A percentile compares a stretch with the other conserved stretches of the same genome.
These are phyloP conservation scores for Carduelis carduelis DNA, from an alignment of 2,797 vertebrate genomes.

Conservation along the genomic window DNA sequence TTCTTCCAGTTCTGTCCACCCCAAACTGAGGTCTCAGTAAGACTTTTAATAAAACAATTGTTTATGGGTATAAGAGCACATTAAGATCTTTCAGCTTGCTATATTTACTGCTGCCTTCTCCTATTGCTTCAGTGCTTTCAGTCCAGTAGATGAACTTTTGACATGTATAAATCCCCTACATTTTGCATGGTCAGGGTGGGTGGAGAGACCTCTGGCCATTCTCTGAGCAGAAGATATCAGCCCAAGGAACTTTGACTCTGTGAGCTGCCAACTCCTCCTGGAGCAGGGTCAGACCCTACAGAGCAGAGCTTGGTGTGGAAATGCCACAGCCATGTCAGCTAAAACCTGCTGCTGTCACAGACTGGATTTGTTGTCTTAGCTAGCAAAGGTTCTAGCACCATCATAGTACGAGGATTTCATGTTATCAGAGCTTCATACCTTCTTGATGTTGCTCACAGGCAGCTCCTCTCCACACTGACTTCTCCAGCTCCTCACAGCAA, in stretches of 20 bases:
- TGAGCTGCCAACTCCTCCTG: neutral
- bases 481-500: no score
- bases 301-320: neutral
- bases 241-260: no score
- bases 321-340: neutral
- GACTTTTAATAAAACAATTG: neutral
- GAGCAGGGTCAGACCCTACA: neutral
- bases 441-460: no score
- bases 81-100: neutral
- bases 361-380: no score
- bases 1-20: neutral
- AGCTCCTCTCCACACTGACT: no score
- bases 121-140: neutral
- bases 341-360: neutral
- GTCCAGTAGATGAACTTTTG: neutral
- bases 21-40: neutral
- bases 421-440: no score
- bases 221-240: neutral
- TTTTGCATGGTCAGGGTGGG: neutral
- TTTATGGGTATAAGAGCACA: neutral
- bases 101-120: neutral
- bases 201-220: neutral
- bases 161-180: neutral
- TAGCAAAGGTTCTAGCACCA: no score
- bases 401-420: no score